Evolutionary conservation across 2,797 vertebrate species (phyloP).

Genomic region (Macroramphosus scolopax): DNA sequence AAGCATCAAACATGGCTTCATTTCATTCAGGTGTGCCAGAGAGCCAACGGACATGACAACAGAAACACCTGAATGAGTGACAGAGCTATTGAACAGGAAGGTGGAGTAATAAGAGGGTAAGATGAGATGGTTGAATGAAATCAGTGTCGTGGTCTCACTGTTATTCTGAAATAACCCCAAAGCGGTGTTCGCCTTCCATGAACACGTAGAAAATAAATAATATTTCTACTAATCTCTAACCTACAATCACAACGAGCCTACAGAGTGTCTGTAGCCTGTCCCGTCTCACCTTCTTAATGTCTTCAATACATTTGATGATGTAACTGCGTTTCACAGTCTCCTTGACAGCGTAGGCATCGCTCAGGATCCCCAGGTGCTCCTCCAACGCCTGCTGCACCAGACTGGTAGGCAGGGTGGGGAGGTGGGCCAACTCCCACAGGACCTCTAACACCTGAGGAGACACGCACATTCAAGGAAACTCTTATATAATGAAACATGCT

Average conservation of each 20-base stretch:
- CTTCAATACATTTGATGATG: slow-evolving; percentile 98
- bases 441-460: slow-evolving; percentile 90
- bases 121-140: too few species aligned
- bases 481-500: too few species aligned
- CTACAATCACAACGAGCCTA: not conserved
- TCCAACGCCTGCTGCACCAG: slow-evolving; percentile 96
- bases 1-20: not conserved
- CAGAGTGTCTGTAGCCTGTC: not conserved
- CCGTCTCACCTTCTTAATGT: slow-evolving; percentile 93
- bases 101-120: too few species aligned
- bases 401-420: slow-evolving; percentile 89
- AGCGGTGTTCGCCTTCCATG: too few species aligned
- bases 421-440: slow-evolving; percentile 97
- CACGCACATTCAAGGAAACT: too few species aligned
- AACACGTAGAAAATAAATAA: slow-evolving; percentile 1
- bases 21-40: not conserved
- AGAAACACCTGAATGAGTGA: not conserved
- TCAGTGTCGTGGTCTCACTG: too few species aligned
- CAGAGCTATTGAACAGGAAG: too few species aligned
- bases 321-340: slow-evolving; percentile 94
- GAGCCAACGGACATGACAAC: too few species aligned
- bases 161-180: not conserved
- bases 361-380: slow-evolving; percentile 96
- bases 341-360: slow-evolving; percentile 96
- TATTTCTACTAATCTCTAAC: not conserved